These are phyloP conservation scores for Acanthochromis polyacanthus DNA, from an alignment of 2,113 vertebrate species.

Conservation along the genomic window DNA sequence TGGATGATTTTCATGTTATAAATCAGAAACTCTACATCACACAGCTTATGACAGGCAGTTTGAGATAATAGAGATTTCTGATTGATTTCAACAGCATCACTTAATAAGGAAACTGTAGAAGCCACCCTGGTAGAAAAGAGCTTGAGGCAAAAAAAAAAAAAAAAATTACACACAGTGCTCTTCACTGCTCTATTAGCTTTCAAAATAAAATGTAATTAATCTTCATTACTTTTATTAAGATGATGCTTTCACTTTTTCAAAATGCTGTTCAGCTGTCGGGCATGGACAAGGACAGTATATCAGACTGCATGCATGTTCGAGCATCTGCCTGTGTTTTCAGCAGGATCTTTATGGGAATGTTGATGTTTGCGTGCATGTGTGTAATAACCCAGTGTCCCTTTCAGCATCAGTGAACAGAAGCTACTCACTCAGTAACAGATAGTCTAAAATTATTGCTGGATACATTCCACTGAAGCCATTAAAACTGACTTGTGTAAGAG, in stretches of 20 bases:
- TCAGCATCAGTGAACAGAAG: constrained; percentile 48
- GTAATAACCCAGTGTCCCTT: constrained; percentile 31
- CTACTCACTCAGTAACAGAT: constrained; percentile 42
- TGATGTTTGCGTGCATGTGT: constrained; percentile 39
- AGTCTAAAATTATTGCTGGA: constrained; percentile 39
- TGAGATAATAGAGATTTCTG: constrained; percentile 41
- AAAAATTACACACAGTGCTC: constrained; percentile 3
- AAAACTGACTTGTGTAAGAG: constrained; percentile 34
- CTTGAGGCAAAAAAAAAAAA: constrained; percentile 42
- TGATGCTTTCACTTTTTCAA: constrained; percentile 8
- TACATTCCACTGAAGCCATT: constrained; percentile 46
- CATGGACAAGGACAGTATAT: neutral
- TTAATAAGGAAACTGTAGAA: constrained; percentile 35
- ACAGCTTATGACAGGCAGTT: constrained; percentile 34
- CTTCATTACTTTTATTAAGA: constrained; percentile 33
- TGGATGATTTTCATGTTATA: constrained; percentile 32
- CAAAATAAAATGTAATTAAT: constrained; percentile 55
- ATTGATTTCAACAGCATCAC: constrained; percentile 40
- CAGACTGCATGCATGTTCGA: constrained; percentile 2
- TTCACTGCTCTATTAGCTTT: constrained; percentile 45
- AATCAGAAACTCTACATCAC: constrained; percentile 39
- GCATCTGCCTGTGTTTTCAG: constrained; percentile 10
- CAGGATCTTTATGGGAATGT: constrained; percentile 18
- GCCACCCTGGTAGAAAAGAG: constrained; percentile 54
- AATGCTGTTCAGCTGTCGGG: neutral